phyloP scores from a whole-genome alignment of 2,113 vertebrate genomes.

The Telmatochromis sp. region DNA sequence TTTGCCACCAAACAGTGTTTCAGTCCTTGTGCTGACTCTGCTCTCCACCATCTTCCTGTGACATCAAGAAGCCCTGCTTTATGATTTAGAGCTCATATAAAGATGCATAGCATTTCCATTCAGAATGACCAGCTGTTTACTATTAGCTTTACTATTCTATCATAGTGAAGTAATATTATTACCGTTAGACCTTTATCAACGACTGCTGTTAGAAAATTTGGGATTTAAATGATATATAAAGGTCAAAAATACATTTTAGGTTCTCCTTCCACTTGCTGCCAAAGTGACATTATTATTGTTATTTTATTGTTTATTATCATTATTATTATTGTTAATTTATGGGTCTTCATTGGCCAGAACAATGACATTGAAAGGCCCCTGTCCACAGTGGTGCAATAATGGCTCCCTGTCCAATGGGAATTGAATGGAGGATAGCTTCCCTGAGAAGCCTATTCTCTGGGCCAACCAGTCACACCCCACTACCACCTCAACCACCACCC shows the following conservation, averaged over 20 bases:
- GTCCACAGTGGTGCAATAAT: constrained; percentile 67
- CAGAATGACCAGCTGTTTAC: neutral
- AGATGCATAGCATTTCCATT: neutral
- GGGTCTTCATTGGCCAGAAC: constrained; percentile 34
- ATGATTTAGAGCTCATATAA: neutral
- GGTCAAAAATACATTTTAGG: neutral
- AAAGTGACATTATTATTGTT: neutral
- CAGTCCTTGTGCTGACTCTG: neutral
- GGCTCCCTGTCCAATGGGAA: constrained; percentile 81
- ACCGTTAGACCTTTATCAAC: neutral
- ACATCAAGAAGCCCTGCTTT: neutral
- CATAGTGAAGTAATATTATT: neutral
- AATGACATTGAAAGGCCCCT: constrained; percentile 51
- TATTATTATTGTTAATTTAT: constrained; percentile 11
- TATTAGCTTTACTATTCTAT: neutral
- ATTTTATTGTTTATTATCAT: neutral
- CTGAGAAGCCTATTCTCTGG: constrained; percentile 79
- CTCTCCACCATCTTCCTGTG: neutral
- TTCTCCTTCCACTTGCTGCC: neutral
- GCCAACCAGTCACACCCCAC: constrained; percentile 64
- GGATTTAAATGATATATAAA: neutral
- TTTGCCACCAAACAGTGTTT: neutral
- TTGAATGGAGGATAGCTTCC: constrained; percentile 88
- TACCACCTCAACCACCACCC: constrained; percentile 37
- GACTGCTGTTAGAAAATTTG: neutral